A percentile compares a stretch with the other conserved stretches of the same genome.
These are phyloP conservation scores for Artibeus jamaicensis DNA, from an alignment of 2,797 vertebrate genomes.

Conservation along the genomic window DNA sequence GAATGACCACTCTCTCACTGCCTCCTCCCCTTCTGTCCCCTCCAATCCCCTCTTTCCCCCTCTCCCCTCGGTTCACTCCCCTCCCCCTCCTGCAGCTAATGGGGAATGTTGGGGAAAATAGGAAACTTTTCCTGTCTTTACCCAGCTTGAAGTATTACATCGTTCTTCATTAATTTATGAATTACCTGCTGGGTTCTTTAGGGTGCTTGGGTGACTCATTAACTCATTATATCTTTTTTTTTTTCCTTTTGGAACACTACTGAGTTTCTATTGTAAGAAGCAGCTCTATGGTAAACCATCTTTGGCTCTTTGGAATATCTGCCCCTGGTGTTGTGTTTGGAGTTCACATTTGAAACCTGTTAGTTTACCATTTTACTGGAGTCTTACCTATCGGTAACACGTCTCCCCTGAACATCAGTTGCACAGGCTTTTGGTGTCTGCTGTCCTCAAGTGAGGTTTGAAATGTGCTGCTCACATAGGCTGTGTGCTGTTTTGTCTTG, in stretches of 20 bases:
- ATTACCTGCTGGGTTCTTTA: not conserved
- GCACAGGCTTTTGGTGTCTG: not conserved
- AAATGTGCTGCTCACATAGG: not conserved
- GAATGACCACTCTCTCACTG: too few species aligned
- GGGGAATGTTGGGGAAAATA: not conserved
- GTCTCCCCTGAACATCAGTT: not conserved
- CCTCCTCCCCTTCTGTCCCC: not conserved
- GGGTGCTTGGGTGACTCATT: not conserved
- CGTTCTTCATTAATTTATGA: not conserved
- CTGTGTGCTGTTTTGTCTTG: not conserved
- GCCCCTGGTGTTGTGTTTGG: not conserved
- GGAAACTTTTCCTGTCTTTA: not conserved
- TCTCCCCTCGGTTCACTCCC: rapidly evolving
- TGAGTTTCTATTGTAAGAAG: not conserved
- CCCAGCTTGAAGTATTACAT: not conserved
- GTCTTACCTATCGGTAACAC: not conserved
- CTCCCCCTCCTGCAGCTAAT: not conserved
- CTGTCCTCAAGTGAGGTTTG: not conserved
- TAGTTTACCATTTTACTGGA: not conserved
- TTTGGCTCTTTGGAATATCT: not conserved
- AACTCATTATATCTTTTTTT: not conserved
- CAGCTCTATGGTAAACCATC: not conserved
- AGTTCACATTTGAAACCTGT: not conserved
- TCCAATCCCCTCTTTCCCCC: rapidly evolving
- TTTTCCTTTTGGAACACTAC: not conserved